Evolutionary conservation across 2,888 invertebrate species (phyloP), one percentile per base, ranked within the genome.

Genomic region (Hedya salicella): DNA sequence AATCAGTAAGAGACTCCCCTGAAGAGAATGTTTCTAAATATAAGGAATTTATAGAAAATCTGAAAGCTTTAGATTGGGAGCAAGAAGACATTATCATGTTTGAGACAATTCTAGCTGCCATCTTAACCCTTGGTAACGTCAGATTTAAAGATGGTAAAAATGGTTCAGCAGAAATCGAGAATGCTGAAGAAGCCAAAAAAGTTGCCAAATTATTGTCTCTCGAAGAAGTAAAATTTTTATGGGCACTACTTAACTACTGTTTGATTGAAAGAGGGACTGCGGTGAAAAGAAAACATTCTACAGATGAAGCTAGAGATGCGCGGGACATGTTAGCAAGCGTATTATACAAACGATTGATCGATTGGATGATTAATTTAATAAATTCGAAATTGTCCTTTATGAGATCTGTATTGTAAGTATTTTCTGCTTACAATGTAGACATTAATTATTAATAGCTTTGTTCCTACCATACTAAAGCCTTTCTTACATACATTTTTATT

Each of bases 221-320:
- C 16, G 97, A 98, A 69, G 94, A 95, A 75, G 95, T 95, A 66
- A 98, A 98, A 83, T 95, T 98, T 73, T 88, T 93, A 68, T 98
- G 98, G 96, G 95, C 97, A 0, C 90, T 98, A 71, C 94, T 96
- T 9, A 98, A 98, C 80, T 97, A 97, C 80, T 97, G 97, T 73
- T 93, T 97, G 71, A 94, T 97, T 39, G 95, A 95, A 78, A 94
- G 94, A 75, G 96, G 96, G 25, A 94, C 93, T 75, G 96, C 95
- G 57, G 95, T 94, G 53, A 92, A 92, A 77, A 87, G 94, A 62
- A 92, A 93, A 82, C 96, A 97, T 83, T 95, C 95, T 3, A 94
- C 95, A 13, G 95, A 95, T 68, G 97, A 98, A 84, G 97, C 98
- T 0, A 93, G 95, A 67, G 96, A 96, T 82, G 96, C 97, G 0